Evolutionary conservation across 2,888 invertebrate genomes (phyloP).

Genomic region (Ectobius pallidus): DNA sequence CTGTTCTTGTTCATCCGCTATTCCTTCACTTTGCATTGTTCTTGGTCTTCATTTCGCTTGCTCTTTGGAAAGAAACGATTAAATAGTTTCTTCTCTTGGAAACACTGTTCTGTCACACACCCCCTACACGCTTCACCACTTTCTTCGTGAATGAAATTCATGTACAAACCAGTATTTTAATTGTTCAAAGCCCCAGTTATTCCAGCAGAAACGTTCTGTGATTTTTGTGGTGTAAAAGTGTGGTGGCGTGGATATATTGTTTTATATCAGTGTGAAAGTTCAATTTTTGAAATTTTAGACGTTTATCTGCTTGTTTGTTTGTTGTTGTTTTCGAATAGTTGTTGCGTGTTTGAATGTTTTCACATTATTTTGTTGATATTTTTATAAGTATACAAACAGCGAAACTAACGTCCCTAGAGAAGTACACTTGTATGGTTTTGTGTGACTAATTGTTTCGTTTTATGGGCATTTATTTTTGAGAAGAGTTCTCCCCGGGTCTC

Average conservation of each 20-base stretch:
- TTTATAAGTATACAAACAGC: conserved; percentile 15
- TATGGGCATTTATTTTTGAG: too few relatives aligned
- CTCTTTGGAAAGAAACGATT: background rate
- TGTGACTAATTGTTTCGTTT: too few relatives aligned
- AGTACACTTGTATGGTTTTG: too few relatives aligned
- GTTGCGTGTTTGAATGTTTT: conserved; percentile 16
- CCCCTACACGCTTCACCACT: conserved; percentile 4
- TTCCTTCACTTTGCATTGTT: background rate
- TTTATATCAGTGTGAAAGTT: conserved; percentile 22
- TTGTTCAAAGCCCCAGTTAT: conserved; percentile 1
- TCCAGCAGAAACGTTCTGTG: conserved; percentile 16
- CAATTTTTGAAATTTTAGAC: conserved; percentile 16
- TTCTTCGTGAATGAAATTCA: conserved; percentile 12
- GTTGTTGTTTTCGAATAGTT: conserved; percentile 18
- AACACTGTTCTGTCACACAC: background rate
- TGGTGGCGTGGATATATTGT: conserved; percentile 9
- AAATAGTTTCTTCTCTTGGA: background rate
- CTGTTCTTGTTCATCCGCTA: conserved; percentile 4
- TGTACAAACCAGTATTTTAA: conserved; percentile 10
- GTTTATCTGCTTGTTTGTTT: background rate
- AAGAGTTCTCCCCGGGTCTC: too few relatives aligned
- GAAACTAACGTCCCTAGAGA: background rate
- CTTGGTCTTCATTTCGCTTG: background rate
- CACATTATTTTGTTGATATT: conserved; percentile 10
- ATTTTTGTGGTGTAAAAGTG: conserved; percentile 20